These are phyloP conservation scores for Clarias laeviceps DNA, from an alignment of 2,797 vertebrate species.

Conservation along the genomic window DNA sequence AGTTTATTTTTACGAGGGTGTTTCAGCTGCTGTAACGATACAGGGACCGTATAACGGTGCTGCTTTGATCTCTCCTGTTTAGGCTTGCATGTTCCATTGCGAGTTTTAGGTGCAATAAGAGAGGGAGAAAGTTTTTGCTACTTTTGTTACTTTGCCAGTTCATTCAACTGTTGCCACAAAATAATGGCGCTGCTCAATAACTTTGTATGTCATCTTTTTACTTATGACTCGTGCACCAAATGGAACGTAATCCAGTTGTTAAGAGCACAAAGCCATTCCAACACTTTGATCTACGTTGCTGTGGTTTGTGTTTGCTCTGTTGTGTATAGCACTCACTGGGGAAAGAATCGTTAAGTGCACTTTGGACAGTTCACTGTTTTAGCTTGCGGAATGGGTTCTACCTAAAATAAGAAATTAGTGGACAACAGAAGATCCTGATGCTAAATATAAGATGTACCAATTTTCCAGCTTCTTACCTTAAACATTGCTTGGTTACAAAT, in stretches of 20 bases:
- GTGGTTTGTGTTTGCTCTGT: background rate
- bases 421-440: background rate
- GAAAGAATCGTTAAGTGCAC: background rate
- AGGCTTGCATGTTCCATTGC: background rate
- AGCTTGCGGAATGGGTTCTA: background rate
- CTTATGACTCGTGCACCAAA: background rate
- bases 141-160: constrained; percentile 30
- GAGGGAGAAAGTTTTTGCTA: constrained; percentile 46
- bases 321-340: background rate
- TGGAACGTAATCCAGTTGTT: background rate
- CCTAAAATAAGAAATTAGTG: background rate
- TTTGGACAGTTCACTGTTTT: background rate
- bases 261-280: background rate
- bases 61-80: background rate
- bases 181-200: constrained; percentile 14
- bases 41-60: background rate
- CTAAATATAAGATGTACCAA: background rate
- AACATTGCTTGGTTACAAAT: background rate
- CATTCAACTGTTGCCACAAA: constrained; percentile 41
- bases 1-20: constrained; percentile 8
- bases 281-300: background rate
- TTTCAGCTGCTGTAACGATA: constrained; percentile 12
- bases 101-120: background rate
- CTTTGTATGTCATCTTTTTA: constrained; percentile 6
- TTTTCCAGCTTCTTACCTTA: background rate